Conservation (phyloP, 1,140 invertebrate species). For the Zophobas atratus region DNA sequence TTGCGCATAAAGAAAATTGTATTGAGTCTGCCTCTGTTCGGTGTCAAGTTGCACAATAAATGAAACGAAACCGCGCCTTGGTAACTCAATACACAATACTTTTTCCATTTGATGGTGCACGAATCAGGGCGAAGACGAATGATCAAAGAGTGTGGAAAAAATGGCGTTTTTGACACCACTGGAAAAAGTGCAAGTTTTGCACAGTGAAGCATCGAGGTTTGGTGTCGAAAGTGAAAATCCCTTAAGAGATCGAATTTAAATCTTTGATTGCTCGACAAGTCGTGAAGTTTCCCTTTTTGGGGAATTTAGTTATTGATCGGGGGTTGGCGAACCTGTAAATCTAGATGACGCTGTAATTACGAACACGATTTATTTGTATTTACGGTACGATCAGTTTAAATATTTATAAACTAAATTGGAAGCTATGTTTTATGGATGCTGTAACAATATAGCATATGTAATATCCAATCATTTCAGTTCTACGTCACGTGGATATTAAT, state of each 20-base stretch:
- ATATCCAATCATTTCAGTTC: neutral
- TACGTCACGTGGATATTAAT: neutral
- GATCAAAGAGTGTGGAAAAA: neutral
- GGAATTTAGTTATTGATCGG: neutral
- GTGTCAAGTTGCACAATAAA: conserved; percentile 30
- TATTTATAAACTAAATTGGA: neutral
- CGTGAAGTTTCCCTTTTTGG: conserved; percentile 5
- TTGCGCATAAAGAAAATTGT: conserved; percentile 42
- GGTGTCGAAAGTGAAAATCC: neutral
- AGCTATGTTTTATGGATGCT: neutral
- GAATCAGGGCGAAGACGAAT: neutral
- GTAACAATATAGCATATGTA: conserved; percentile 1
- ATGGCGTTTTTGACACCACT: neutral
- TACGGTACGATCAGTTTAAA: neutral
- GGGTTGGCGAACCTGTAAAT: neutral
- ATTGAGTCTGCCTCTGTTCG: conserved; percentile 27
- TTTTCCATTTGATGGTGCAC: conserved; percentile 17
- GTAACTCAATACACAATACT: conserved; percentile 28
- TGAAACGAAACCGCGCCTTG: conserved; percentile 18
- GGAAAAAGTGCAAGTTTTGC: too few species aligned
- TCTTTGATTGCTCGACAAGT: conserved; percentile 20
- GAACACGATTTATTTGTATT: neutral
- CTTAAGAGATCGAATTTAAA: conserved; percentile 17
- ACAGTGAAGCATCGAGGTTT: too few species aligned
- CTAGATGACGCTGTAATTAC: neutral